phyloP scores from a whole-genome alignment of 2,113 vertebrate species.

The Amblyornis subalaris region DNA sequence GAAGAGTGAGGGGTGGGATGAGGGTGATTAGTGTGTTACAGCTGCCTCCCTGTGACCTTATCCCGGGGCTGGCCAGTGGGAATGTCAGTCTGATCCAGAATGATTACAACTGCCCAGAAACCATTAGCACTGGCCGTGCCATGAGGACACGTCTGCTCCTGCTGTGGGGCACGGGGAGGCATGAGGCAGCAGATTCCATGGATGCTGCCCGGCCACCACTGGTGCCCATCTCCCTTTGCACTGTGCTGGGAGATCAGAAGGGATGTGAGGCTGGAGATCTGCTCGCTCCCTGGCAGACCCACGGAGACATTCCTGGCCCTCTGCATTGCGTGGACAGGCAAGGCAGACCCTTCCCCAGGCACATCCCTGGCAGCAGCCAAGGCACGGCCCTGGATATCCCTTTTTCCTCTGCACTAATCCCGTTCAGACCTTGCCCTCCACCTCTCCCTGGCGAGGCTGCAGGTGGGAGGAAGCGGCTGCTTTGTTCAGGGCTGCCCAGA shows the following conservation, averaged over 20 bases:
- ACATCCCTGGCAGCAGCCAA: background rate
- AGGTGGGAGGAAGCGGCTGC: background rate
- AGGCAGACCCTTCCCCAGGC: background rate
- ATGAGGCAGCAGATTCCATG: background rate
- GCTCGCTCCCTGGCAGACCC: background rate
- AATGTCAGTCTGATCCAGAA: background rate
- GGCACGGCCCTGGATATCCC: accelerated
- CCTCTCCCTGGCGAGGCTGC: background rate
- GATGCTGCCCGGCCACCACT: background rate
- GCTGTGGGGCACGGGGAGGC: accelerated
- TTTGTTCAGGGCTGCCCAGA: background rate
- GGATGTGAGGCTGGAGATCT: accelerated
- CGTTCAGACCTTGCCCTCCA: background rate
- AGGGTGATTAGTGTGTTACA: background rate
- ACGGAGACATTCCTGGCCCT: background rate
- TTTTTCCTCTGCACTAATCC: background rate
- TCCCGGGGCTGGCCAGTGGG: conserved; percentile 15
- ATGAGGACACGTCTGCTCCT: accelerated
- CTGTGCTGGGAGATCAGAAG: background rate
- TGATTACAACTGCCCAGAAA: background rate
- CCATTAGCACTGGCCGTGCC: background rate
- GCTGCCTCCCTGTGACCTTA: background rate
- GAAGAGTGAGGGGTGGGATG: background rate
- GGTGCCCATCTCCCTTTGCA: background rate
- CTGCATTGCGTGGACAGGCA: accelerated